Percentiles rank a stretch among this genome's conserved stretches.
Evolutionary conservation across 2,797 vertebrate genomes (phyloP).

Genomic region (Xiphophorus birchmanni): DNA sequence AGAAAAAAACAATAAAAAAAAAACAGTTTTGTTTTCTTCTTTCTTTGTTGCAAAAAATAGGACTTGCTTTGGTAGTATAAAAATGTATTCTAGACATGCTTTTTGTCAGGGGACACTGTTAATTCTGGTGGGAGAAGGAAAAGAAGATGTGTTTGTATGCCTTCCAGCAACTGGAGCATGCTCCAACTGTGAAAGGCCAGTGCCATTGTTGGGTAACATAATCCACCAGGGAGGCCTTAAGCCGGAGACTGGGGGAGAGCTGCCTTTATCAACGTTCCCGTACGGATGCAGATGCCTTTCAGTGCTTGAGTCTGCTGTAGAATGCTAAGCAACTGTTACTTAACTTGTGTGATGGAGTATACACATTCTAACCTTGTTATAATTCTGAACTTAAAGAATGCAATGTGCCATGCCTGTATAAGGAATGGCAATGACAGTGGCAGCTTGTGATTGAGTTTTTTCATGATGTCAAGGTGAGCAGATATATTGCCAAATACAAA

Average conservation of each 20-base stretch:
- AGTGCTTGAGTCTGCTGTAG: constrained; percentile 53
- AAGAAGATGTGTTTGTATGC: constrained; percentile 65
- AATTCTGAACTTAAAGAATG: constrained; percentile 36
- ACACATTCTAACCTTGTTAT: constrained; percentile 34
- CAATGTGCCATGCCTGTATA: constrained; percentile 32
- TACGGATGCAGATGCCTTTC: constrained; percentile 55
- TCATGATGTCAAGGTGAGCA: constrained; percentile 3
- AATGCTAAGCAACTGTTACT: constrained; percentile 60
- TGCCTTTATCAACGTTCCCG: constrained; percentile 37
- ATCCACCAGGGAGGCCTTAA: constrained; percentile 72
- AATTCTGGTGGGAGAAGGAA: constrained; percentile 49
- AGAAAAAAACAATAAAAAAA: neutral
- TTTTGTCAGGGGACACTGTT: constrained; percentile 54
- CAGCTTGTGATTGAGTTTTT: constrained; percentile 19
- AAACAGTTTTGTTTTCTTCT: constrained; percentile 9
- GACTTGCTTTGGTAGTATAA: constrained; percentile 55
- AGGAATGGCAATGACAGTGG: constrained; percentile 30
- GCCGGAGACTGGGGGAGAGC: constrained; percentile 60
- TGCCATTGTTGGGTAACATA: constrained; percentile 75
- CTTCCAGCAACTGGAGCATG: constrained; percentile 68
- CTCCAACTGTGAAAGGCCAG: constrained; percentile 72
- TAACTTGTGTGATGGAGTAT: constrained; percentile 23
- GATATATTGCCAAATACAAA: constrained; percentile 31
- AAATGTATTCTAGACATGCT: constrained; percentile 46
- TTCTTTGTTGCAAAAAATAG: constrained; percentile 46